Conservation (phyloP, 2,113 vertebrate species). For the Rhea pennata region DNA sequence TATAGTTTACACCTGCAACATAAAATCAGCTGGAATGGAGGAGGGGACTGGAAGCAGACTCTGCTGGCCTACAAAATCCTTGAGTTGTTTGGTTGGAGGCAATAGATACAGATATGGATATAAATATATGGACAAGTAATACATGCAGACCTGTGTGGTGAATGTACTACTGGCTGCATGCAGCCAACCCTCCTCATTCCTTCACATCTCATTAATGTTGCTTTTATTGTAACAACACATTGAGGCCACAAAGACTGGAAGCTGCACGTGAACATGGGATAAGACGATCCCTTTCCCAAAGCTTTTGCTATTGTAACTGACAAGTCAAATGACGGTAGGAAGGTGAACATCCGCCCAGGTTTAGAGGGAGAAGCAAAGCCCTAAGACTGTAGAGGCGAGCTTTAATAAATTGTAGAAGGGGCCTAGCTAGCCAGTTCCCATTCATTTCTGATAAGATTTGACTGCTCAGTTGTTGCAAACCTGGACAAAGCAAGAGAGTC, state of each 20-base stretch:
- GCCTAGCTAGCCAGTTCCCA: neutral
- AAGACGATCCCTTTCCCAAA: neutral
- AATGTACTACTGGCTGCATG: accelerated
- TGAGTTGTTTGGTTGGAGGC: neutral
- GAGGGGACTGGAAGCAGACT: neutral
- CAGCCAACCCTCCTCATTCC: neutral
- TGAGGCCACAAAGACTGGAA: neutral
- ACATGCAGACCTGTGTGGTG: neutral
- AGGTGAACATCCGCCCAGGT: neutral
- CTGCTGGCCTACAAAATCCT: neutral
- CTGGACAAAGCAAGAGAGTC: neutral
- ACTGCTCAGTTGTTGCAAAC: neutral
- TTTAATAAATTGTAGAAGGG: neutral
- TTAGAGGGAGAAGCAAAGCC: neutral
- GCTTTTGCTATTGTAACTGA: neutral
- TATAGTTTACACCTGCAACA: neutral
- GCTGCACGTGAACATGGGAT: accelerated
- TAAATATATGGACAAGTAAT: neutral
- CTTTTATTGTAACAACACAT: neutral
- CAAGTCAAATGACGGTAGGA: neutral
- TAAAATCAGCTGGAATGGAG: neutral
- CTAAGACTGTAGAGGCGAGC: neutral
- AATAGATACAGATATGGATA: neutral
- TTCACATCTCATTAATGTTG: neutral
- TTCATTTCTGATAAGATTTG: neutral